Conservation (phyloP, 1,140 invertebrate genomes). For the Aphis gossypii region DNA sequence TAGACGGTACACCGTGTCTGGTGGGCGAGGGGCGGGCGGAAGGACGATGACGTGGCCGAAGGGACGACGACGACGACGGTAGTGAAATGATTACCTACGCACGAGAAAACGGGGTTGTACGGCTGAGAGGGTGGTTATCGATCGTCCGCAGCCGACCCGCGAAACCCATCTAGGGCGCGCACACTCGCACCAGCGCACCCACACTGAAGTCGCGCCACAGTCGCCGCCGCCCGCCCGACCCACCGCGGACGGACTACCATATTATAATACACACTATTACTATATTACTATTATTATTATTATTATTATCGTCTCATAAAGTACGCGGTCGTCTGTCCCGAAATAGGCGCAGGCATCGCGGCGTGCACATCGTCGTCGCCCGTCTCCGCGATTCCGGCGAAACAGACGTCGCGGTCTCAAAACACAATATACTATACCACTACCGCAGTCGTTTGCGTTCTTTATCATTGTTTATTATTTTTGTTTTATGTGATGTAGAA, state of each 20-base stretch:
- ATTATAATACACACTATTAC: too few relatives aligned
- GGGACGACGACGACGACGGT: background rate
- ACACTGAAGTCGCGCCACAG: background rate
- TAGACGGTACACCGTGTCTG: background rate
- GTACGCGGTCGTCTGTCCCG: background rate
- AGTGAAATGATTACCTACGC: background rate
- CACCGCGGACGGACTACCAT: background rate
- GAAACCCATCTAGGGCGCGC: background rate
- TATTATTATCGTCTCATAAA: background rate
- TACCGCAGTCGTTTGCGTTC: background rate
- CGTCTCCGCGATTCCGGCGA: background rate
- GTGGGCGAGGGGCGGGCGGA: background rate
- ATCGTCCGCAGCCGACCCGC: background rate
- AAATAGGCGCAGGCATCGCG: background rate
- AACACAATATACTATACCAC: background rate
- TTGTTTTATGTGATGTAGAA: background rate
- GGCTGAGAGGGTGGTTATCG: constrained; percentile 20
- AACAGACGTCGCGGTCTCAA: background rate
- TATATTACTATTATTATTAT: too few relatives aligned
- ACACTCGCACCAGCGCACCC: background rate
- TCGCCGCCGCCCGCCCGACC: background rate
- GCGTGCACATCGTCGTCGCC: background rate
- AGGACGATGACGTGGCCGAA: constrained; percentile 17
- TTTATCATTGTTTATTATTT: background rate
- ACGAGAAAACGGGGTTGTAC: background rate